phyloP scores from a whole-genome alignment of 2,888 invertebrate species.

The Leptothorax acervorum region DNA sequence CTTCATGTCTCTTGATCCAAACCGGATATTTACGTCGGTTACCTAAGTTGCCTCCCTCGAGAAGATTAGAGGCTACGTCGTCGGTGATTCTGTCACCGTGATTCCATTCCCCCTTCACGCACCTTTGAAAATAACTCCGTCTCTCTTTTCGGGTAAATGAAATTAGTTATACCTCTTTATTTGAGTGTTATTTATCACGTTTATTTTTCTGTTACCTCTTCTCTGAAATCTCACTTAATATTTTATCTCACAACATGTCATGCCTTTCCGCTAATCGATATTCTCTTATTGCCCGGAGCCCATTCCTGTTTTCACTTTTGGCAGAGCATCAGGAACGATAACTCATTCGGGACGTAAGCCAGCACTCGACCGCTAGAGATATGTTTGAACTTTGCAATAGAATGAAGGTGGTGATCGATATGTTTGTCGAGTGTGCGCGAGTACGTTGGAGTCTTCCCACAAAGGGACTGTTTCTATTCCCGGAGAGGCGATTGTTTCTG shows the following conservation, averaged over 20 bases:
- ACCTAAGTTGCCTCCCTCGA: constrained; percentile 20
- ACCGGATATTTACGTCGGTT: constrained; percentile 38
- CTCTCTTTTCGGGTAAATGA: background rate
- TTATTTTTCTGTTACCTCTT: background rate
- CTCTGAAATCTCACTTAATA: background rate
- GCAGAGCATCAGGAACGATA: constrained; percentile 48
- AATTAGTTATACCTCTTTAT: background rate
- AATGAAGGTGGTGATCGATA: constrained; percentile 53
- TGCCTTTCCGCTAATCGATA: constrained; percentile 11
- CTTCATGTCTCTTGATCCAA: constrained; percentile 28
- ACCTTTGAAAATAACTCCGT: background rate
- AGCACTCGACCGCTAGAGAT: constrained; percentile 52
- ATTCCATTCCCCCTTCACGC: background rate
- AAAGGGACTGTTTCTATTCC: constrained; percentile 46
- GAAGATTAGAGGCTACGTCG: background rate
- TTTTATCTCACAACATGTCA: background rate
- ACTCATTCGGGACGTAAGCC: constrained; percentile 52
- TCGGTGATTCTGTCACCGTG: background rate
- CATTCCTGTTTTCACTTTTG: constrained; percentile 42
- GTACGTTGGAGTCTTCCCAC: constrained; percentile 18
- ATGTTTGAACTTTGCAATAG: constrained; percentile 55
- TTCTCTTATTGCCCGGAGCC: constrained; percentile 4
- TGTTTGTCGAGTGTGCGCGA: constrained; percentile 45
- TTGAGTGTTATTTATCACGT: constrained; percentile 10
- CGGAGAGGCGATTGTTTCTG: constrained; percentile 36